Base-by-base conservation (phyloP, 2,888 invertebrate genomes). In the Xanthostigma xanthostigma region DNA sequence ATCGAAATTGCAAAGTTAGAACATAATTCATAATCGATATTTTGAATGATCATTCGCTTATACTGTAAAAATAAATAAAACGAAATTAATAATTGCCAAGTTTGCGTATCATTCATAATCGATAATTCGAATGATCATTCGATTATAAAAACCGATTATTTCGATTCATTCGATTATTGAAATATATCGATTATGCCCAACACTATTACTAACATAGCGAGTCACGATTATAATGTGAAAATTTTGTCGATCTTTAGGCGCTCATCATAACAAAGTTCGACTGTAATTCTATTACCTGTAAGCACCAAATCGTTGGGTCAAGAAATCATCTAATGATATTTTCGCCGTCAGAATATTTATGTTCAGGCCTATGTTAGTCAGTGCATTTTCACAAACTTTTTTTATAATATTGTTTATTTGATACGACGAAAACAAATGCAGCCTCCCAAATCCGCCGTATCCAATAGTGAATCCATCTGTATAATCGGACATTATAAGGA, bases 401-500 rank as follows among this genome's bases (percentile, higher is more conserved):
- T 82, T 81, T 54, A 93, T 83, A 49, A 98, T 84, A 55, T 89
- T 85, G 60, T 90, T 89, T 42, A 13, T 8, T 42, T 14, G 12
- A 10, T 17, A 42, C 62, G 84, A 81, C 48, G 89, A 86, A 69
- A 97, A 96, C 54, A 95, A 70, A 66, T 96, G 95, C 56, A 95
- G 71, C 48, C 96, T 75, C 54, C 90, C 88, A 64, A 93, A 94
- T 8, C 91, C 92, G 45, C 92, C 92, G 54, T 87, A 84, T 33
- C 91, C 90, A 56, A 97, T 75, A 8, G 90, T 88, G 66, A 97
- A 90, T 36, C 92, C 95, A 53, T 91, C 90, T n/a, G 88, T 80
- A 61, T 86, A 84, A 68, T 96, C 93, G 57, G 84, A 79, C 47
- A 95, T 81, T 57, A 86, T 81, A 17, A 78, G 75, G 54, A 92